Evolutionary conservation across 1,140 invertebrate species (phyloP), one percentile per base, ranked within the genome.

Genomic region (Parasteatoda tepidariorum): DNA sequence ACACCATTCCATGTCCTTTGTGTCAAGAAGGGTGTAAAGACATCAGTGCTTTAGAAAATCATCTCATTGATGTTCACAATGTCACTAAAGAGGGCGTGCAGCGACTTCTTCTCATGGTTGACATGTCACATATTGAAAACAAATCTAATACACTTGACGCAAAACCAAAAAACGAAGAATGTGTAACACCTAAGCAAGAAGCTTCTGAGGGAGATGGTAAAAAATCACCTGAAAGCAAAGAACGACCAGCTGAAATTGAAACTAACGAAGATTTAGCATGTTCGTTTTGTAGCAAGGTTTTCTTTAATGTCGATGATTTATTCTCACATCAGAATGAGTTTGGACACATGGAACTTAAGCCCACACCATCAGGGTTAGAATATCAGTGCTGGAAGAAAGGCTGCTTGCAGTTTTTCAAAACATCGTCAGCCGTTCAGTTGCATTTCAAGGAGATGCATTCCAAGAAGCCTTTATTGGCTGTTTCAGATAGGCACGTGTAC

Each of bases 401-500:
- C 6, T 97, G 96, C 87, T 95, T 94, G 88, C 92, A 95, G 87
- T 94, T 93, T 87, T 97, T 97, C 88, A 92, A 93, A 85, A 93
- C 92, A 13, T 92, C 94, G 24, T 91, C 93, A 84, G 91, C 92
- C 22, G 91, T 97, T 79, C 94, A 96, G 88, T 93, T 93, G 88
- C 94, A 95, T 88, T 95, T 95, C 88, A 92, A 93, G 88, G 94
- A 96, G 89, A 74, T 64, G 4, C 84, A 85, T 61, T 74, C 66
- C 26, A 71, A 85, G 22, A 83, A 64, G 3, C 79, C 79, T 15
- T 76, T 86, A 64, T 87, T 89, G 2, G 92, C 96, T 0, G 95
- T 97, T 15, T 96, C 95, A 13, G 96, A 98, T 87, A 95, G 96
- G 85, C 96, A 98, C 88, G 95, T 98, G 7, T 98, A 98, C 89